Percentiles rank a stretch among this genome's conserved stretches.
Evolutionary conservation across 2,888 invertebrate genomes (phyloP).

Genomic region (Papilio protenor): DNA sequence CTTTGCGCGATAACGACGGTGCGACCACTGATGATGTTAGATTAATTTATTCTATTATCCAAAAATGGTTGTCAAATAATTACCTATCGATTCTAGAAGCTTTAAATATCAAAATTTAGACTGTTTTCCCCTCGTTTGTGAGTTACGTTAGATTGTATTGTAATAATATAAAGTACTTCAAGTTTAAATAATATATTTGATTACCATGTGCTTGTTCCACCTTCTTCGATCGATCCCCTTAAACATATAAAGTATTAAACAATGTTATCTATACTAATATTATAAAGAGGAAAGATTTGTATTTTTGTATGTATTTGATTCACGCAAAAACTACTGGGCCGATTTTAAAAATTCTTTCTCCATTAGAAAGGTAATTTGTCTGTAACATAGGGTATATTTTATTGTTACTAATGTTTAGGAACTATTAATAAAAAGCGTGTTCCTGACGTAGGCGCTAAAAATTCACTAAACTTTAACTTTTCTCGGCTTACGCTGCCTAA

Average conservation of each 20-base stretch:
- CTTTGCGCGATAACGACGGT: slow-evolving; percentile 1
- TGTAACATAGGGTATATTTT: no score
- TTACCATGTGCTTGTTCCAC: slow-evolving; percentile 55
- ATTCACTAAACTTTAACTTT: no score
- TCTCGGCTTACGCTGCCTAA: no score
- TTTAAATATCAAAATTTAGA: not conserved
- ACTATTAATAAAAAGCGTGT: no score
- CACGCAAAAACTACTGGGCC: no score
- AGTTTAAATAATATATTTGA: slow-evolving; percentile 26
- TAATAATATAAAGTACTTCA: not conserved
- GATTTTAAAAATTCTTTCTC: no score
- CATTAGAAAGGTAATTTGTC: no score
- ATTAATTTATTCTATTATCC: not conserved
- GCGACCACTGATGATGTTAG: not conserved
- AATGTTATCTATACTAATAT: no score
- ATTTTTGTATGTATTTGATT: no score
- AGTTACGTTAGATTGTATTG: not conserved
- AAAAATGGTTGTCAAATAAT: not conserved
- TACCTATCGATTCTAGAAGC: not conserved
- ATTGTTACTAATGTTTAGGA: no score
- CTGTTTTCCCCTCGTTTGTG: not conserved
- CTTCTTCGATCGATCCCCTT: slow-evolving; percentile 68
- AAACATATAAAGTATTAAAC: slow-evolving; percentile 48
- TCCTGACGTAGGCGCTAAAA: no score
- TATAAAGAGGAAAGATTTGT: no score